Evolutionary conservation across 1,140 invertebrate genomes (phyloP).

Genomic region (Kradibia gibbosae): DNA sequence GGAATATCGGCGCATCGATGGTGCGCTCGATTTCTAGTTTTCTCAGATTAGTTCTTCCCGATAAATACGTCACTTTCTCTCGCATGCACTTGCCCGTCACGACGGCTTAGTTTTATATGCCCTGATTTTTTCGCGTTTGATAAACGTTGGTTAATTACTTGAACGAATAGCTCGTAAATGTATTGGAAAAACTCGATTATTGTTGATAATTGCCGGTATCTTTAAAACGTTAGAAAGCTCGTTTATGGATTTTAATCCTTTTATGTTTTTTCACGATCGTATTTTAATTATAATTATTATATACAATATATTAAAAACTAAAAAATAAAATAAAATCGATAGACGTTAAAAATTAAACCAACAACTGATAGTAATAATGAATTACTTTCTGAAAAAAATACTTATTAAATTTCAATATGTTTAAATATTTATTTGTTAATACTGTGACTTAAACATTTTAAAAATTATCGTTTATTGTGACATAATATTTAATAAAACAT

Average conservation of each 20-base stretch:
- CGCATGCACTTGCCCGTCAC: not conserved
- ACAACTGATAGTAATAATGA: too few species aligned
- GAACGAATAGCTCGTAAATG: not conserved
- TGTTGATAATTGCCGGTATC: not conserved
- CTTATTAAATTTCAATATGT: too few species aligned
- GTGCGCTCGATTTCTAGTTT: conserved; percentile 54
- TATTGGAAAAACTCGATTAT: not conserved
- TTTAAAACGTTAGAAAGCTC: conserved; percentile 31
- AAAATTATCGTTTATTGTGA: too few species aligned
- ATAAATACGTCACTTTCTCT: conserved; percentile 40
- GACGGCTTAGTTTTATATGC: not conserved
- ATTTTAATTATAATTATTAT: not conserved
- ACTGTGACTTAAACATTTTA: too few species aligned
- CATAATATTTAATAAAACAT: too few species aligned
- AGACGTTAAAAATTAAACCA: too few species aligned
- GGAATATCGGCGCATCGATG: conserved; percentile 20
- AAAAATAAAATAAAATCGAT: too few species aligned
- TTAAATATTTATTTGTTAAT: too few species aligned
- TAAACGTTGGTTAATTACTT: conserved; percentile 23
- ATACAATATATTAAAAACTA: too few species aligned
- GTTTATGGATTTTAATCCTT: not conserved
- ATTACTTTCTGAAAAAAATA: too few species aligned
- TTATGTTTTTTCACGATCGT: not conserved
- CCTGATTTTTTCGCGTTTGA: conserved; percentile 11
- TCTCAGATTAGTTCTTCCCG: conserved; percentile 40